phyloP scores from a whole-genome alignment of 2,113 vertebrate genomes.

The Silurus meridionalis region DNA sequence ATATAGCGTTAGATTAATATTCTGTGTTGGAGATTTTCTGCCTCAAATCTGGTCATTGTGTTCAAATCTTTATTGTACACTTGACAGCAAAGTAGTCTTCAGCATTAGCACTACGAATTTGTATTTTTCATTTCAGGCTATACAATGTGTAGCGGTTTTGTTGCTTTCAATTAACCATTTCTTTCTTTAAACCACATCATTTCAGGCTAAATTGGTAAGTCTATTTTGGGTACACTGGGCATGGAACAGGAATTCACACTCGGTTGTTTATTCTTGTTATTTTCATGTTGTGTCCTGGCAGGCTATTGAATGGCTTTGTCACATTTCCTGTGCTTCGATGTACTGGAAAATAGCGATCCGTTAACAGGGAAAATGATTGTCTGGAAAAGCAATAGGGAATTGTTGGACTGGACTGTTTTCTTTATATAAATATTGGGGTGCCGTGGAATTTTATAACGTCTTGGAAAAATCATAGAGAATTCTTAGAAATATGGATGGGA shows the following conservation, averaged over 20 bases:
- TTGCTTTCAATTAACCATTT: background rate
- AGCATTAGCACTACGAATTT: background rate
- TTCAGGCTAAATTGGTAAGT: background rate
- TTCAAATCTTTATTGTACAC: background rate
- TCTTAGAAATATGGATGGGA: background rate
- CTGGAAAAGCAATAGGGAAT: background rate
- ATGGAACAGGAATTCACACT: background rate
- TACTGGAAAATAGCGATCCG: background rate
- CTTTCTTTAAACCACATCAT: background rate
- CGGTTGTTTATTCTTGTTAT: conserved; percentile 1
- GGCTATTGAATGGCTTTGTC: background rate
- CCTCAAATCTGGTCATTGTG: conserved; percentile 33
- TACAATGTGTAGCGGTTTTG: background rate
- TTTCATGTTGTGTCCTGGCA: background rate
- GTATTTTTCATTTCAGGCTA: background rate
- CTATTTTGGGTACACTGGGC: background rate
- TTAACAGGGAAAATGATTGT: background rate
- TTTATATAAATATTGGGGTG: background rate
- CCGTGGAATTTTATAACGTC: background rate
- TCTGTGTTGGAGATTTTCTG: conserved; percentile 26
- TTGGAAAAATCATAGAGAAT: background rate
- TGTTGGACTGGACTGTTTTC: background rate
- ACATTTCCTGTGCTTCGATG: conserved; percentile 4
- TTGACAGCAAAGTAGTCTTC: conserved; percentile 7
- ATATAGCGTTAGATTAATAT: conserved; percentile 12